Evolutionary conservation across 2,888 invertebrate species (phyloP).

Genomic region (Griposia aprilina): DNA sequence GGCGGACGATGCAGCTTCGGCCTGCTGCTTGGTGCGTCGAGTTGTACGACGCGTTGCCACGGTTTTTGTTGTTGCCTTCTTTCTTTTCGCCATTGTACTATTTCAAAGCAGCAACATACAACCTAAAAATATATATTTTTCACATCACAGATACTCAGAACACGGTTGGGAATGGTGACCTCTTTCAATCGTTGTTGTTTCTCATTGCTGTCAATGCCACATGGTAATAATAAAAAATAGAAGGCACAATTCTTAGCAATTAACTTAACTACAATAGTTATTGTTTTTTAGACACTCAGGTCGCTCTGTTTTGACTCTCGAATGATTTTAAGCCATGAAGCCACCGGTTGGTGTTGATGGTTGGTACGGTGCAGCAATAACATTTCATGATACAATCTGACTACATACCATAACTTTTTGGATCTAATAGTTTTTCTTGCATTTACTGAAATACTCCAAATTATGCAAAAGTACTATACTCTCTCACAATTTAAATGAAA

Average conservation of each 20-base stretch:
- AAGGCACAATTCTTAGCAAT: constrained; percentile 16
- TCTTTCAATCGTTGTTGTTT: constrained; percentile 81
- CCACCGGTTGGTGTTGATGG: constrained; percentile 82
- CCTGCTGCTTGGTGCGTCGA: constrained; percentile 83
- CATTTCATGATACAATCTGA: constrained; percentile 66
- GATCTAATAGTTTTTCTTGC: constrained; percentile 63
- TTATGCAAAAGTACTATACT: constrained; percentile 65
- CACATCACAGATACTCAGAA: constrained; percentile 63
- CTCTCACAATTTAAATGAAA: constrained; percentile 73
- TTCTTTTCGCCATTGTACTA: constrained; percentile 85
- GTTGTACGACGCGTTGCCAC: constrained; percentile 81
- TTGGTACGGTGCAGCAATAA: constrained; percentile 63
- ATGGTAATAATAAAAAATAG: constrained; percentile 68
- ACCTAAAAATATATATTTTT: constrained; percentile 75
- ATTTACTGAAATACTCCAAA: constrained; percentile 65
- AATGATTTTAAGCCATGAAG: constrained; percentile 67
- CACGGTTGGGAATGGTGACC: constrained; percentile 78
- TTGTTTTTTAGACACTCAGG: constrained; percentile 11
- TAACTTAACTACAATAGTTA: background rate
- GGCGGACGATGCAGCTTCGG: constrained; percentile 68
- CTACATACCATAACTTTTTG: constrained; percentile 82
- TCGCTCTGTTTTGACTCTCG: constrained; percentile 28
- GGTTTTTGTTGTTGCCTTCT: constrained; percentile 82
- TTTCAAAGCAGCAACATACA: constrained; percentile 73
- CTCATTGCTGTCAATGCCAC: constrained; percentile 81